Evolutionary conservation across 2,113 vertebrate species (phyloP), one percentile per base, ranked within the genome.

Genomic region (Scartelaos histophorus): DNA sequence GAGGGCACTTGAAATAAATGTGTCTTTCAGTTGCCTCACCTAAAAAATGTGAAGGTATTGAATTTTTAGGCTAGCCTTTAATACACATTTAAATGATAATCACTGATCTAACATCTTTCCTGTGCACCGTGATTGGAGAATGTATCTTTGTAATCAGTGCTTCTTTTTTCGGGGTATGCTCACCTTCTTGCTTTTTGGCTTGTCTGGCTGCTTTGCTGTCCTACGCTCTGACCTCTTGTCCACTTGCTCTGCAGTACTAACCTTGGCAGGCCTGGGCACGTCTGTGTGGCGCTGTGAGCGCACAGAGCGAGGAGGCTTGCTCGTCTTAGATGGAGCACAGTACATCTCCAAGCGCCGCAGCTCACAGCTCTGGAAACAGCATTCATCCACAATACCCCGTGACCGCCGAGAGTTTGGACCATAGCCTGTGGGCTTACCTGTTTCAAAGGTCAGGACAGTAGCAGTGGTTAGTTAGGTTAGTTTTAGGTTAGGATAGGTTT

Each of bases 321-420:
- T 90, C 7, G 96, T 92, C 85, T 98, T 98, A 82, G 95, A 93
- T 5, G 97, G 96, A 3, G 98, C 97, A 15, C 98, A 99, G 86
- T 99, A 99, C 97, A 98, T 98, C 94, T 99, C 98, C 85, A 99
- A 92, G 84, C 96, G 93, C 81, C 95, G 93, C 90, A 99, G 94
- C 86, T 99, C 97, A 82, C 98, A 99, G 80, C 96, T 98, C 90
- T 98, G 97, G 94, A 99, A 99, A 94, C 98, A 99, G 93, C 98
- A 99, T 83, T 99, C 98, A 2, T 99, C 95, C 92, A 99, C 98
- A 49, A 99, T 99, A 87, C 98, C 98, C 34, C 95, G 94, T n/a
- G 95, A 89, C 73, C 96, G 93, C 82, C 97, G 94, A 81, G 94
- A 94, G 86, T 90, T 98, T 79, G 95, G 93, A 74, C 98, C 97